Evolutionary conservation across 2,113 vertebrate genomes (phyloP), one percentile per base, ranked within the genome.

Genomic region (Fregetta grallaria): DNA sequence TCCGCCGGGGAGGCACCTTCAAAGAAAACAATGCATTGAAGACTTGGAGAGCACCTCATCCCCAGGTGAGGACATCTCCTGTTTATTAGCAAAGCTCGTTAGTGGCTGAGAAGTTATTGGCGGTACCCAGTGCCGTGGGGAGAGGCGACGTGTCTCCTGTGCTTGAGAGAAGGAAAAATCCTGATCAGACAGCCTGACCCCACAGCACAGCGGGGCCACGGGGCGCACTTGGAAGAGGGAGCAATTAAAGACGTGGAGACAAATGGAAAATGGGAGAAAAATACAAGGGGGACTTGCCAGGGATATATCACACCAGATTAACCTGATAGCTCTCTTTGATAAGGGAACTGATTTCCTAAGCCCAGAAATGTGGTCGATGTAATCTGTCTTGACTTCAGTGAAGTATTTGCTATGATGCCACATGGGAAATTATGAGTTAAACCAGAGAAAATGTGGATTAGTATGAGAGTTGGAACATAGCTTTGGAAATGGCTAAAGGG

Each of bases 371-470:
- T 49, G 50, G 92, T 93, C 45, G 26, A 62, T 95, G 74, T 93
- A 96, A 93, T 97, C 92, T 92, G 66, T 96, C 96, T 93, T 91
- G 90, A 88, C 92, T 97, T 96, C 93, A 94, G 78, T 80, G 67
- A 95, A 94, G 88, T 70, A 93, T 96, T 97, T 93, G 93, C 92
- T 95, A 66, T 63, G 78, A 38, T 96, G 74, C 96, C 96, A 94
- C 96, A 70, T 96, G 96, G 96, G 96, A 97, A 97, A 96, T 96
- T 96, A 94, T 96, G 93, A 97, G 96, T 97, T 97, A 97, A 97
- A 96, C 90, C 93, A 94, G 82, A 96, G 94, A 97, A 96, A 96
- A 97, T 96, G 95, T 94, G 92, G 81, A 96, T 96, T 94, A 96
- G 85, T 94, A 93, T 10, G 5, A 85, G 85, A 93, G 85, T 47